phyloP scores from a whole-genome alignment of 2,888 invertebrate genomes.

The Drosophila planitibia region DNA sequence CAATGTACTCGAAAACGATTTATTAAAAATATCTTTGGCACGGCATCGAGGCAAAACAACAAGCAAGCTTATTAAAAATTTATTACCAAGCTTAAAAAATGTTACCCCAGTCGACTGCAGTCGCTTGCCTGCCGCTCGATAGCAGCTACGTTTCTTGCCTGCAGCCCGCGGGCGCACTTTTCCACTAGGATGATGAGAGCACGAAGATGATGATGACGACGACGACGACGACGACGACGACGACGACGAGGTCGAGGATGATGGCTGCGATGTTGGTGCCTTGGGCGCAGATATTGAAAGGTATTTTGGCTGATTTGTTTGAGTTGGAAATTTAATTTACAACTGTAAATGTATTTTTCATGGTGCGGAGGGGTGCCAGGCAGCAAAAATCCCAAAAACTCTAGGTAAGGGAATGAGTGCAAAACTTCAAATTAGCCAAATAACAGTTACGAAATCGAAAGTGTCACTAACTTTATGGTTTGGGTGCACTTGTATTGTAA shows the following conservation, averaged over 20 bases:
- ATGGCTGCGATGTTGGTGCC: constrained; percentile 38
- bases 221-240: not conserved
- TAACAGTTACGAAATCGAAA: constrained; percentile 7
- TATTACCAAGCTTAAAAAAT: constrained; percentile 81
- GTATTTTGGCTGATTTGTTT: constrained; percentile 80
- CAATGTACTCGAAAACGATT: constrained; percentile 79
- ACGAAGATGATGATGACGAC: constrained; percentile 14
- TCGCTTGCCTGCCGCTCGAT: constrained; percentile 44
- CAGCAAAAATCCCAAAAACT: not conserved
- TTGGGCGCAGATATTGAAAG: constrained; percentile 75
- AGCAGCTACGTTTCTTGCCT: constrained; percentile 13
- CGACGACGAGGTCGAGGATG: not conserved
- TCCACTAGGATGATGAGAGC: constrained; percentile 11
- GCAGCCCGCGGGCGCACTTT: constrained; percentile 48
- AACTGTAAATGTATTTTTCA: constrained; percentile 72
- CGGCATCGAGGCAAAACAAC: constrained; percentile 73
- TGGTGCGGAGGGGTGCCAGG: not conserved
- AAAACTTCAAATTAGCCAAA: constrained; percentile 13
- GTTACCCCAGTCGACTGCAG: constrained; percentile 65
- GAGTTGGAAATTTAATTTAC: constrained; percentile 79
- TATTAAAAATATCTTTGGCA: constrained; percentile 80
- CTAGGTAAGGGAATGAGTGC: not conserved
- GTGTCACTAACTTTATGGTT: constrained; percentile 22
- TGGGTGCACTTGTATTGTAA: constrained; percentile 9
- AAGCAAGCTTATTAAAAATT: constrained; percentile 81